Evolutionary conservation across 2,797 vertebrate species (phyloP), one percentile per base, ranked within the genome.

Genomic region (Darevskia nairensis): DNA sequence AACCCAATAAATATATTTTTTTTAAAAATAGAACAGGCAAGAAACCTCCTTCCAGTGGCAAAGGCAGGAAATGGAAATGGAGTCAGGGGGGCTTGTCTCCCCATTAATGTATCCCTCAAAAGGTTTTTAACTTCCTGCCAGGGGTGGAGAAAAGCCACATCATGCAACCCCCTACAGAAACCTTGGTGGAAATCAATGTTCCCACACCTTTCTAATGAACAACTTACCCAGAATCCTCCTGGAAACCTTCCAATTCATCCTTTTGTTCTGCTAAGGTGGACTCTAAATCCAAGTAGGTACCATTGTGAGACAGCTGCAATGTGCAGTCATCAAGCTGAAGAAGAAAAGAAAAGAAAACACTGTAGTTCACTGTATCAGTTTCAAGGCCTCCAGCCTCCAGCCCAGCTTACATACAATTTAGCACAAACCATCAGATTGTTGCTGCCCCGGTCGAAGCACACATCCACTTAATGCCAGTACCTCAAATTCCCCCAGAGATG

Each of bases 211-310:
- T n/a, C 68, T 32, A 71, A 71, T 32, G 68, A 15, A 44, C 86
- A 85, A 94, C 98, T 98, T 97, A 99, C 98, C 98, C 98, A 96
- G 98, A 96, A 75, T 99, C 98, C 78, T 98, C 98, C 95, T 98
- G 98, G 97, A 99, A 99, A 88, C 98, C 98, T 95, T 99, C 98
- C 93, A 99, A 90, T 92, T 99, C 98, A 92, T 99, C 98, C 92
- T 95, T 97, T 92, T 99, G 99, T 93, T 99, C 99, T 10, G 98
- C 98, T 95, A 99, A 94, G 0, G 98, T 99, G n/a, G 98, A 98
- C 94, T 99, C 99, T 97, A 99, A 95, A 97, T 99, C 98, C 97
- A 99, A 96, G 96, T 99, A 99, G 95, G 98, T 98, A 94, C 98
- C 98, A 89, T 98, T 99, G 94, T 99, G 98, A 95, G 98, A 99